A percentile compares a stretch with the other conserved stretches of the same genome.
Evolutionary conservation across 1,140 invertebrate genomes (phyloP).

Genomic region (Mylabris phalerata): DNA sequence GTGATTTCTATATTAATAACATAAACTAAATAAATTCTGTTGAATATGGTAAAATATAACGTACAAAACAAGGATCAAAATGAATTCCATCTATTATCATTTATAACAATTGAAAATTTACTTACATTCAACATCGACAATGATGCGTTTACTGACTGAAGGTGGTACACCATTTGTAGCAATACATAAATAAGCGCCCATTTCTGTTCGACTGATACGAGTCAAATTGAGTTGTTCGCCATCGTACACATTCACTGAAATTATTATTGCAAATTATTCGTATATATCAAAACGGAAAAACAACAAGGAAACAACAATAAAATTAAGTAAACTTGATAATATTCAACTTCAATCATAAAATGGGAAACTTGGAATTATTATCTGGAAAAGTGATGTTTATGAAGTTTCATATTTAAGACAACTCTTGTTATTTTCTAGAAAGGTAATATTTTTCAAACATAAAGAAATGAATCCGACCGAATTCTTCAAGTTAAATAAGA

Average conservation of each 20-base stretch:
- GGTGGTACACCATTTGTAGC: conserved; percentile 79
- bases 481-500: conserved; percentile 12
- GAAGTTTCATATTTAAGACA: conserved; percentile 1
- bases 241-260: conserved; percentile 66
- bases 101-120: conserved; percentile 33
- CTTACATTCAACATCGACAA: conserved; percentile 85
- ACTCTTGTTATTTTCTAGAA: not conserved
- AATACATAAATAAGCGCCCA: conserved; percentile 82
- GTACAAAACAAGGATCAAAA: no score
- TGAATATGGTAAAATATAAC: no score
- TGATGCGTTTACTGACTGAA: conserved; percentile 81
- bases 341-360: not conserved
- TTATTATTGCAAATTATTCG: conserved; percentile 10
- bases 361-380: not conserved
- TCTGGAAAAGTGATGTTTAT: conserved; percentile 7
- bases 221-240: conserved; percentile 75
- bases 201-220: conserved; percentile 75
- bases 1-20: no score
- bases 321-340: no score
- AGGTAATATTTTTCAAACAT: conserved; percentile 6
- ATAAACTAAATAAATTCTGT: no score
- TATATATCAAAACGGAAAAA: not conserved
- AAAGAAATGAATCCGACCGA: conserved; percentile 7
- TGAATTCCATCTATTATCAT: no score
- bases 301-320: no score